These are phyloP conservation scores for Tubulanus polymorphus DNA, from an alignment of 2,888 invertebrate species.

Conservation along the genomic window DNA sequence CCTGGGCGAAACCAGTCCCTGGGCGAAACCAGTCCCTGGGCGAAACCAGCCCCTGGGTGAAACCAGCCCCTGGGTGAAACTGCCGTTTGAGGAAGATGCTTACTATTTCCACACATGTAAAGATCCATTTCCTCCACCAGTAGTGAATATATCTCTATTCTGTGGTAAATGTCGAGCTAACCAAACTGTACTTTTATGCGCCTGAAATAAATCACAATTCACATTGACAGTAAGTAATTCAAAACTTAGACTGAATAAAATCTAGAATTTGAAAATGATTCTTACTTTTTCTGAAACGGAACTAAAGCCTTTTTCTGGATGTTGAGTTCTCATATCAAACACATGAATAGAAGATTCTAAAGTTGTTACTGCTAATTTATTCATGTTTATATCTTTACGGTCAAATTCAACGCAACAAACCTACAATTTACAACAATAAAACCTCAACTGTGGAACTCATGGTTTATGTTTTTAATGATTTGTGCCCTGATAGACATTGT, in stretches of 20 bases:
- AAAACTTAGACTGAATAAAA: neutral
- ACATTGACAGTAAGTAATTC: neutral
- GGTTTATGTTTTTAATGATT: neutral
- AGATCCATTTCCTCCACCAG: constrained; percentile 86
- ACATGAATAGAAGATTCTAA: constrained; percentile 85
- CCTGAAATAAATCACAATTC: constrained; percentile 41
- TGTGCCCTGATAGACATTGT: neutral
- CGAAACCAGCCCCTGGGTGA: too few species aligned
- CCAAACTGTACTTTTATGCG: constrained; percentile 82
- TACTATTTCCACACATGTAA: constrained; percentile 94
- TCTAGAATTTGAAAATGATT: constrained; percentile 26
- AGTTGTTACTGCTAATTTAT: constrained; percentile 86
- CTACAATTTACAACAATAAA: constrained; percentile 30
- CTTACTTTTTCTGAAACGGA: constrained; percentile 60
- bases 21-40: too few species aligned
- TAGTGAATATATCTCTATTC: constrained; percentile 87
- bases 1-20: too few species aligned
- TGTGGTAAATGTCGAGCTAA: constrained; percentile 83
- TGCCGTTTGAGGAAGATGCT: constrained; percentile 40
- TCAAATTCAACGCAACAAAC: constrained; percentile 83
- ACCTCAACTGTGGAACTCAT: neutral
- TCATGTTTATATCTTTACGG: constrained; percentile 88
- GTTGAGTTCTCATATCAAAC: constrained; percentile 83
- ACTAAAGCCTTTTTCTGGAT: constrained; percentile 81
- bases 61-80: too few species aligned